These are phyloP conservation scores for Tenebrio molitor DNA, from an alignment of 1,140 invertebrate genomes.

Conservation along the genomic window DNA sequence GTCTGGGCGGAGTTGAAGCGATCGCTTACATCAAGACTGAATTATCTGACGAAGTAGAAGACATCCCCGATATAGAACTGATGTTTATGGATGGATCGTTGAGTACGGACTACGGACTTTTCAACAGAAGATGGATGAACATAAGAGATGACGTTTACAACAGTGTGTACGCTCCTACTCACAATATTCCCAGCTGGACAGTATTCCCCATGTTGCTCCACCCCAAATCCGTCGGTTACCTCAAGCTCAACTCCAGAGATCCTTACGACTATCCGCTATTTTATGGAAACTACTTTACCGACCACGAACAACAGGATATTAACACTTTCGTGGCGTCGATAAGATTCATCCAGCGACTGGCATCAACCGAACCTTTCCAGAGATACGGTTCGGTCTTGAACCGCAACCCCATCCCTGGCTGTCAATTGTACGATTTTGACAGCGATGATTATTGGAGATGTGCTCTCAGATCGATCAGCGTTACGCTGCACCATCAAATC, in stretches of 20 bases:
- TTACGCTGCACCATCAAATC: conserved; percentile 70
- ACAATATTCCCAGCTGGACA: conserved; percentile 74
- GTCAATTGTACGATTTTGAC: conserved; percentile 52
- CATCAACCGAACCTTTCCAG: conserved; percentile 52
- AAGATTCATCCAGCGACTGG: conserved; percentile 51
- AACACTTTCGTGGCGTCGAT: conserved; percentile 55
- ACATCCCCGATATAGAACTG: conserved; percentile 75
- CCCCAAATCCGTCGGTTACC: conserved; percentile 79
- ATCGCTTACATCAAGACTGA: conserved; percentile 70
- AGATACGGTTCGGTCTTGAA: conserved; percentile 49
- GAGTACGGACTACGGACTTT: conserved; percentile 59
- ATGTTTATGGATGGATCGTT: conserved; percentile 67
- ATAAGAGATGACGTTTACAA: conserved; percentile 58
- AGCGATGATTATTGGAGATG: conserved; percentile 60
- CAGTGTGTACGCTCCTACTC: conserved; percentile 57
- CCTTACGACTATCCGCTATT: conserved; percentile 79
- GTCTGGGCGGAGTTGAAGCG: conserved; percentile 68
- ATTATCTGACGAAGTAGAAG: conserved; percentile 66
- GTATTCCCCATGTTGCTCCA: conserved; percentile 80
- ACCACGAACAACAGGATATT: conserved; percentile 68
- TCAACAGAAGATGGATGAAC: conserved; percentile 41
- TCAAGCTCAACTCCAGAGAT: conserved; percentile 78
- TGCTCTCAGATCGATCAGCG: conserved; percentile 67
- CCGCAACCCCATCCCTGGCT: conserved; percentile 48
- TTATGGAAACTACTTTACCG: conserved; percentile 74